Evolutionary conservation across 35 echinoderm and acorn worm genomes (phyloP).

Genomic region (Hemicentrotus pulcherrimus): DNA sequence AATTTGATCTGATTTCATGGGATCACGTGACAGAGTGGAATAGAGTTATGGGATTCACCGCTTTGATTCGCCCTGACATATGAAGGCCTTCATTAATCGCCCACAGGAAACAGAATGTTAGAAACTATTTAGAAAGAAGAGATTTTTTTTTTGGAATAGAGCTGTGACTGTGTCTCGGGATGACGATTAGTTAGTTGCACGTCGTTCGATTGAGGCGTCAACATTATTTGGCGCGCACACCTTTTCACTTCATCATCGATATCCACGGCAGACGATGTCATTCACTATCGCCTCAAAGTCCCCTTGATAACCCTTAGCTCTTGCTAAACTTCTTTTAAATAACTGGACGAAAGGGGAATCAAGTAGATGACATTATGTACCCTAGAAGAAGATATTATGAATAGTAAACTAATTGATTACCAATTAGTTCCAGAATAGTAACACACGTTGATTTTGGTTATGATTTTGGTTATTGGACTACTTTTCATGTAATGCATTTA

Average conservation of each 20-base stretch:
- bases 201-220: background rate
- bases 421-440: too few relatives aligned
- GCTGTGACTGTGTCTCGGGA: background rate
- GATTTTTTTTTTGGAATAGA: conserved; percentile 30
- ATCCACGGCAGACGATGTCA: background rate
- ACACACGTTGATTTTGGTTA: too few relatives aligned
- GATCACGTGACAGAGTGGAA: background rate
- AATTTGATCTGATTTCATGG: background rate
- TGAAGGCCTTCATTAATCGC: conserved; percentile 43
- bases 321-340: background rate
- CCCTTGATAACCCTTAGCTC: background rate
- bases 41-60: conserved; percentile 34
- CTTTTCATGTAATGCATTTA: too few relatives aligned
- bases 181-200: background rate
- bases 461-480: too few relatives aligned
- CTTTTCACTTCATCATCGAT: background rate
- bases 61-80: conserved; percentile 26
- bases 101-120: conserved; percentile 50
- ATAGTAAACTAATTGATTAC: too few relatives aligned
- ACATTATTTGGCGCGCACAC: conserved; percentile 32
- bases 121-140: conserved; percentile 37
- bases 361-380: too few relatives aligned
- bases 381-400: too few relatives aligned
- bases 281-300: background rate
- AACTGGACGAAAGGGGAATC: background rate